Evolutionary conservation across 2,113 vertebrate genomes (phyloP), one percentile per base, ranked within the genome.

Genomic region (Gambusia affinis): DNA sequence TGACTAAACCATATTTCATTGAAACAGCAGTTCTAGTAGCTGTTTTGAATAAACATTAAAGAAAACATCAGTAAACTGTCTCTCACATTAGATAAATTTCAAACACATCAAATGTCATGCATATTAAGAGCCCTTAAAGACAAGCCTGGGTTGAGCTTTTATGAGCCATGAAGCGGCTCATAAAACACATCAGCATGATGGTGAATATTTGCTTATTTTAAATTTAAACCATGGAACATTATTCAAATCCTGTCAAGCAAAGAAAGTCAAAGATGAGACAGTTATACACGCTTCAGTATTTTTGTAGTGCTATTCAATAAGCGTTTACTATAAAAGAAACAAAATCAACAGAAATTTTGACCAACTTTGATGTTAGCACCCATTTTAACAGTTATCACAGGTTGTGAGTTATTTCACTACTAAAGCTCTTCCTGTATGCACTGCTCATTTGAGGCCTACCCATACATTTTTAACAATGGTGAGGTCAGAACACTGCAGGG

Each of bases 381-480:
- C 17, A 15, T 47, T 47, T 47, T 47, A 47, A 17, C 15, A 19
- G 17, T 47, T 5, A 47, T 19, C 17, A 47, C 44, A 47, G 44
- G 44, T 19, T 19, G 17, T 6, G 17, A 44, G 17, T 19, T 19
- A 15, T 47, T 24, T 57, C 8, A 22, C 51, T n/a, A n/a, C 3
- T 10, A 8, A 57, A 57, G 22, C 24, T 24, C 51, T 57, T 57
- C 17, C 11, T 17, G 6, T 1, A 54, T 70, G 67, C 30, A 35
- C 11, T 60, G 30, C 51, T 35, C 22, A 35, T 70, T 70, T 35
- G 33, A 37, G 12, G 47, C 54, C n/a, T 19, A 12, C 37, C 54
- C 10, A 70, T 70, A 60, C 35, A 60, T 42, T 70, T 57, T 70
- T 60, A n/a, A 70, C 51, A 8, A n/a, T 2, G 51, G 22, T 60